Conservation (phyloP, 1,140 invertebrate species). For the Melipona quadrifasciata region DNA sequence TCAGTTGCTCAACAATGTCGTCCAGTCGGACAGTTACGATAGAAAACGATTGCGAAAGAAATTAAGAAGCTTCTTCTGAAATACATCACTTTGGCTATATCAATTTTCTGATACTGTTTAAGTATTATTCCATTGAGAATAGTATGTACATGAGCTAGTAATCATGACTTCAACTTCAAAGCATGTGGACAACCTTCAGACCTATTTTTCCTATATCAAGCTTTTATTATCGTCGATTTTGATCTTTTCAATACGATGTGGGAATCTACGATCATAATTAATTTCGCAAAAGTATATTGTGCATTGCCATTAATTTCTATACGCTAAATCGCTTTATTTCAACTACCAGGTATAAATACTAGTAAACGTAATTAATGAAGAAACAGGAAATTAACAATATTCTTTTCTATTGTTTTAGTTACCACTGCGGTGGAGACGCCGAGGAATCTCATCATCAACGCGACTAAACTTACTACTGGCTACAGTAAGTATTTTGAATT, state of each 20-base stretch:
- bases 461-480: slow-evolving; percentile 75
- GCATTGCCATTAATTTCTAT: background rate
- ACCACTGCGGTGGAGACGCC: slow-evolving; percentile 76
- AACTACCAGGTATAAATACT: no score
- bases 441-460: slow-evolving; percentile 74
- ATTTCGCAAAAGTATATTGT: background rate
- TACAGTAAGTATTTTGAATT: slow-evolving; percentile 71
- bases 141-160: background rate
- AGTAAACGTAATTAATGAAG: background rate
- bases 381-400: background rate
- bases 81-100: background rate
- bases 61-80: background rate
- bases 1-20: background rate
- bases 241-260: background rate
- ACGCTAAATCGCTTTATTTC: background rate
- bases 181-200: background rate
- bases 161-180: background rate
- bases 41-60: background rate
- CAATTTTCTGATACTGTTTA: background rate
- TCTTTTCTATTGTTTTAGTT: slow-evolving; percentile 67
- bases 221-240: background rate
- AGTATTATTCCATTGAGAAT: background rate
- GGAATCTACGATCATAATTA: background rate
- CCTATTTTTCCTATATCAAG: background rate
- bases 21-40: background rate